Evolutionary conservation across 2,888 invertebrate species (phyloP), one percentile per base, ranked within the genome.

Genomic region (Drosophila algonquin): DNA sequence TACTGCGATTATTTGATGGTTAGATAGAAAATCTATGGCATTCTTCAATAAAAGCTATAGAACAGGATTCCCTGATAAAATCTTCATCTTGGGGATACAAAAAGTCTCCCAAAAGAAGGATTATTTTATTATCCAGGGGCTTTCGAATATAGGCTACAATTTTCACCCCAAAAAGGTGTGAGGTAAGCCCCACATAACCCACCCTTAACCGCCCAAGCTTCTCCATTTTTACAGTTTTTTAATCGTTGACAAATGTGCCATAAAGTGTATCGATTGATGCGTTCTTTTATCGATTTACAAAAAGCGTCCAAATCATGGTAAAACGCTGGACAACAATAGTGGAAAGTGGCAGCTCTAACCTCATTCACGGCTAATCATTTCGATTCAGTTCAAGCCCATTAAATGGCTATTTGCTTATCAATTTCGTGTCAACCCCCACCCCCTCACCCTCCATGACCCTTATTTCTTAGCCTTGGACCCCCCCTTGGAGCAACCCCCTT

Each of bases 381-480:
- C 71, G 67, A 80, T 83, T 80, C 72, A 73, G 79, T 75, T 74
- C 77, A 75, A 79, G 75, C 79, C 86, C 73, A 83, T 83, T 83
- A 83, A 80, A 83, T 79, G 78, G 75, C 81, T 80, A 80, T 86
- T 84, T 84, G 83, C 83, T 81, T 84, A 86, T 83, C 81, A 81
- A 81, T 86, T 83, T 73, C 67, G 73, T 72, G 68, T 71, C 70
- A 67, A 71, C 58, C 50, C 40, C 45, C 3, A 27, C 21, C 8
- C 8, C 14, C 52, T 5, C 21, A 16, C 30, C n/a, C n/a, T 24
- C 30, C 40, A 2, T 21, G 8, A 16, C 32, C 30, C 30, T 2
- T 14, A 46, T 24, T 46, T 21, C 30, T 30, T 44, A 30, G 35
- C 21, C 50, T 27, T 54, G 16, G 9, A 27, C 21, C 10, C 50